phyloP scores from a whole-genome alignment of 2,113 vertebrate genomes.

The Burhinus oedicnemus region DNA sequence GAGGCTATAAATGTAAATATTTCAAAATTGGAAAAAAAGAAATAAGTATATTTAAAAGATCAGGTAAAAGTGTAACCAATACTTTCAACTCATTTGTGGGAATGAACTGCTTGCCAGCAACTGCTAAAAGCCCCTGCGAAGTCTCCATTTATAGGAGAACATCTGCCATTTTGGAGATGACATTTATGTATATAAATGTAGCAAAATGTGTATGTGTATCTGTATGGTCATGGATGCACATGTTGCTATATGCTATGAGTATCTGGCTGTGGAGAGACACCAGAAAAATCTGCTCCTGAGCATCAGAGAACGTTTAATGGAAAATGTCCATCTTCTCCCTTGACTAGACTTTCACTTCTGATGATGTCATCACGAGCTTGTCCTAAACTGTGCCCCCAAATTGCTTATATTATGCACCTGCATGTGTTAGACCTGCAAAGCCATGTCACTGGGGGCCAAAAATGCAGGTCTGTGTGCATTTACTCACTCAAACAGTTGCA shows the following conservation, averaged over 20 bases:
- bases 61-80: neutral
- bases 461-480: neutral
- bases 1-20: neutral
- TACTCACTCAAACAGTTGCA: neutral
- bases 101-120: neutral
- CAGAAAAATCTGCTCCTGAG: neutral
- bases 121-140: neutral
- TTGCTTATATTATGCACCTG: neutral
- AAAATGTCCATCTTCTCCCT: neutral
- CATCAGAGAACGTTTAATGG: neutral
- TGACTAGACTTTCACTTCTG: neutral
- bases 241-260: neutral
- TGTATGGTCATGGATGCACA: neutral
- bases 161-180: neutral
- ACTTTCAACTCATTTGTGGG: neutral
- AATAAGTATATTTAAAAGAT: neutral
- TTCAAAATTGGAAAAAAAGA: neutral
- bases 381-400: neutral
- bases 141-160: neutral
- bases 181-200: neutral
- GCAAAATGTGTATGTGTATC: neutral
- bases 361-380: neutral
- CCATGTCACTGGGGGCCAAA: neutral
- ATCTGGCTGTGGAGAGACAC: neutral
- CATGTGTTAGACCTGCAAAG: neutral